Percentiles rank a stretch among this genome's conserved stretches.
Conservation (phyloP, 2,888 invertebrate species). For the Griposia aprilina region DNA sequence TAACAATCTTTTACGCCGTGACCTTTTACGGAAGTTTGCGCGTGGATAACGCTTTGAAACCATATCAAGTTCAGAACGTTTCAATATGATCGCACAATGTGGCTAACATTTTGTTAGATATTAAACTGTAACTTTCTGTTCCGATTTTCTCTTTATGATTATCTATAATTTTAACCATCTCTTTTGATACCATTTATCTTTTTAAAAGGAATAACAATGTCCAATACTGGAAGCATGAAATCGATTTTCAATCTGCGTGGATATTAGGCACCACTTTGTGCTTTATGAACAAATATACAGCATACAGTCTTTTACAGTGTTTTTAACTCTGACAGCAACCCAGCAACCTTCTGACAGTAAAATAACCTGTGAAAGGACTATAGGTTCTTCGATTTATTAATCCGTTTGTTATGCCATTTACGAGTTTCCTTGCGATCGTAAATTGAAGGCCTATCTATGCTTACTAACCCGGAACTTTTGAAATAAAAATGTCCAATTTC, state of each 20-base stretch:
- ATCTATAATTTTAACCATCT: neutral
- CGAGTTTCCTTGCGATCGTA: neutral
- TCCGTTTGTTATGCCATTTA: neutral
- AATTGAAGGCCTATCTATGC: neutral
- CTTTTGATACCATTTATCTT: neutral
- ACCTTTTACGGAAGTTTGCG: constrained; percentile 51
- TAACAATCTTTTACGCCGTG: constrained; percentile 25
- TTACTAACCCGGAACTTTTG: neutral
- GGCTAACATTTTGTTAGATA: neutral
- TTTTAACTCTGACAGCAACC: neutral
- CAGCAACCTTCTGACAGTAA: neutral
- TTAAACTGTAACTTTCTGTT: neutral
- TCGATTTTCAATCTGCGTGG: neutral
- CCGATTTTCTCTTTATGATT: too few species aligned
- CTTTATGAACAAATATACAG: neutral
- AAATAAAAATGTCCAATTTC: neutral
- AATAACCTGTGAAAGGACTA: neutral
- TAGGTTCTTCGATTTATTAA: neutral
- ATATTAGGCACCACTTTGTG: neutral
- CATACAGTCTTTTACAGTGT: too few species aligned
- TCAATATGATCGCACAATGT: constrained; percentile 13
- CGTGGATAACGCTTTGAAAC: constrained; percentile 49
- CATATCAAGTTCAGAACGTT: constrained; percentile 43
- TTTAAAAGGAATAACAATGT: neutral
- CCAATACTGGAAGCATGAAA: neutral